Base-by-base conservation (phyloP, 2,113 vertebrate species). In the Engraulis encrasicolus region DNA sequence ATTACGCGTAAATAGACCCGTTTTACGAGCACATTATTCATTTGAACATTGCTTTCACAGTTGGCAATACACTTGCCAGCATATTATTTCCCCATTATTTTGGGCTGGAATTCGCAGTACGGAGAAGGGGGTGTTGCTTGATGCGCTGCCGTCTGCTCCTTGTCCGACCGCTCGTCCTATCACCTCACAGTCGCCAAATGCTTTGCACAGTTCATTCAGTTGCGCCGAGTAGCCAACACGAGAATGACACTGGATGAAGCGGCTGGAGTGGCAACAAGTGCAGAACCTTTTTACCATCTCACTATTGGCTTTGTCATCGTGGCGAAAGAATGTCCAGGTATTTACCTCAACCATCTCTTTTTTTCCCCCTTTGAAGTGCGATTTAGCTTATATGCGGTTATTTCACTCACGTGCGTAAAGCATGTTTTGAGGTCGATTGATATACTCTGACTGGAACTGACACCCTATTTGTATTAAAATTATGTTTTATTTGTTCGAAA, bases 221-320 rank as follows among this genome's bases (percentile, higher is more conserved):
- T 71, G 78, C 71, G 54, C 78, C 31, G 31, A 74, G 27, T 31
- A 36, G 66, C 31, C 15, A 3, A 45, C 71, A 54, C 52, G 31
- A 52, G 58, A 61, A 66, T 50, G 77, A 79, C 49, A 27, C 78
- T 81, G 71, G 54, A 74, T 15, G 23, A 34, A 80, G 58, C 49
- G 19, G 48, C 6, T 18, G 34, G 49, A 49, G 23, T 18, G 48
- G 78, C 85, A 89, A 85, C 84, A 89, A 87, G 83, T 87, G 80
- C 15, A 50, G 74, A 54, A n/a, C n/a, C n/a, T n/a, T 82, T 81
- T 80, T 45, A n/a, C 50, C 5, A 7, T 58, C 2, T 5, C 27
- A 14, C 31, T 15, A 36, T 15, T 34, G 12, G 15, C 66, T 9
- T 74, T 74, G 14, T 27, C 66, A 14, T 74, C 27, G 23, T 17